Evolutionary conservation across 2,797 vertebrate species (phyloP).

Genomic region (Sorex maritimensis): DNA sequence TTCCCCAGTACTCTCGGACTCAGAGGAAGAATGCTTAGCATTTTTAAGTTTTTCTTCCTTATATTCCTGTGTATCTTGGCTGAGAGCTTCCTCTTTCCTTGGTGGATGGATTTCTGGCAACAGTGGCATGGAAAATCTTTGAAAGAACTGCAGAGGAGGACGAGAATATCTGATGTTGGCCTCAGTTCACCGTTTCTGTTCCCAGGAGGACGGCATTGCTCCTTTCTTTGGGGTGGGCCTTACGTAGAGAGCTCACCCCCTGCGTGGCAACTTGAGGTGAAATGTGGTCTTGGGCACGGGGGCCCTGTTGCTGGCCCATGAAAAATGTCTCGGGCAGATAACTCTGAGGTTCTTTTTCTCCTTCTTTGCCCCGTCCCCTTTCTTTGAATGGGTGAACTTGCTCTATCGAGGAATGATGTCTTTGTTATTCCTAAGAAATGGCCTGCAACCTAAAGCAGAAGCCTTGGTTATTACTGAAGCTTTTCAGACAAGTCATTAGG

Average conservation of each 20-base stretch:
- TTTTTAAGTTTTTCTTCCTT: background rate
- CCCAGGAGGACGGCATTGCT: background rate
- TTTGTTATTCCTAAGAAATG: constrained; percentile 6
- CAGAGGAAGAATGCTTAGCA: background rate
- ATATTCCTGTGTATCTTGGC: constrained; percentile 9
- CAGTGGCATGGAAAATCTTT: background rate
- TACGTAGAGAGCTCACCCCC: too few relatives aligned
- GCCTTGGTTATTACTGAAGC: constrained; percentile 6
- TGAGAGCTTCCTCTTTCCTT: background rate
- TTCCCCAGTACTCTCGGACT: background rate
- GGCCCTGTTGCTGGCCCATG: background rate
- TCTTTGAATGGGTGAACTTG: background rate
- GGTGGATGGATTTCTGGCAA: background rate
- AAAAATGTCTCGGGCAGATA: too few relatives aligned
- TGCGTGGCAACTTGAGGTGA: background rate
- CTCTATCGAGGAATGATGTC: background rate
- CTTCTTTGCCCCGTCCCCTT: background rate
- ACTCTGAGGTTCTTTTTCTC: background rate
- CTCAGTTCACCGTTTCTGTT: background rate
- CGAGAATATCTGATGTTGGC: background rate
- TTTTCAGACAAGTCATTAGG: background rate
- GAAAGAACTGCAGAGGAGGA: background rate
- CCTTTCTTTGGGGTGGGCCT: background rate
- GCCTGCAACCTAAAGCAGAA: background rate
- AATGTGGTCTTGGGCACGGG: background rate